phyloP scores from a whole-genome alignment of 2,113 vertebrate species.

The Scartelaos histophorus region DNA sequence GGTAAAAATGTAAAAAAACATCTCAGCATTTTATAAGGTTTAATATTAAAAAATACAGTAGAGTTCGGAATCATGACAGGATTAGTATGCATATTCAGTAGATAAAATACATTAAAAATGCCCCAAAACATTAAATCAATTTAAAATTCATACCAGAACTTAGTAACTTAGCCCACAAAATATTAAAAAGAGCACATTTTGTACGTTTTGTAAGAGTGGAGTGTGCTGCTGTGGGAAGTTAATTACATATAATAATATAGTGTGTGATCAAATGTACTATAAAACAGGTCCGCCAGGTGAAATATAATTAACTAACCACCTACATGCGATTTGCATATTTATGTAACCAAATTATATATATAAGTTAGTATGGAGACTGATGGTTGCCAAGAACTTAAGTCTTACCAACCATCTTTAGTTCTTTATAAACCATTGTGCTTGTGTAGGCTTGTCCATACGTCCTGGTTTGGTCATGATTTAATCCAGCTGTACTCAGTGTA shows the following conservation, averaged over 20 bases:
- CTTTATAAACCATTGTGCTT: too few species aligned
- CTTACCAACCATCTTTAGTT: too few species aligned
- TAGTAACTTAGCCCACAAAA: too few species aligned
- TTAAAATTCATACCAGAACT: too few species aligned
- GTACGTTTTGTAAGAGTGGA: background rate
- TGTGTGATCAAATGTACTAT: background rate
- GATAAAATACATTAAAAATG: too few species aligned
- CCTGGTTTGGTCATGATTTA: too few species aligned
- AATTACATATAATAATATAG: background rate
- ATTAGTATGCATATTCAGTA: background rate
- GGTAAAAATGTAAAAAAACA: constrained; percentile 44
- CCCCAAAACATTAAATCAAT: too few species aligned
- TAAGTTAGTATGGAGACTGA: too few species aligned
- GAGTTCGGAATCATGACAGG: background rate
- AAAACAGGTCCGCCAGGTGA: background rate
- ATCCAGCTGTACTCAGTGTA: too few species aligned
- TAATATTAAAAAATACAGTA: background rate
- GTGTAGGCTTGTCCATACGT: too few species aligned
- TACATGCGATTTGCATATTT: background rate
- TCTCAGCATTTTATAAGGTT: background rate
- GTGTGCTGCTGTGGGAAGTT: background rate
- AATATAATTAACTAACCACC: background rate
- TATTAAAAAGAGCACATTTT: background rate
- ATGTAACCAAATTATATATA: background rate
- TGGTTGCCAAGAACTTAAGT: too few species aligned